Base-by-base conservation (phyloP, 2,797 vertebrate species). In the Tragopan temminckii region DNA sequence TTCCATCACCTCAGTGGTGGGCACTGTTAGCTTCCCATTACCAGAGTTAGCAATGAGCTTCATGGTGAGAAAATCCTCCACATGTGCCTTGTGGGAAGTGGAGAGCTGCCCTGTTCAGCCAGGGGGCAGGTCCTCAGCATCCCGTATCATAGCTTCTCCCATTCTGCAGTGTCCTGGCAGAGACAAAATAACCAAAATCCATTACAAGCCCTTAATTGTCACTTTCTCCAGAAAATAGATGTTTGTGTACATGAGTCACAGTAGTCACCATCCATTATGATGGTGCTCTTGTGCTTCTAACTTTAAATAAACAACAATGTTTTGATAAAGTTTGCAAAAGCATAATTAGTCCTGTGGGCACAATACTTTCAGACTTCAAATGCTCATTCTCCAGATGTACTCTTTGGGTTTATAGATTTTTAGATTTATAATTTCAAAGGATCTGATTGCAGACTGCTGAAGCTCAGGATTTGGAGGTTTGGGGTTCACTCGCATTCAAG, bases 261-360 rank as follows among this genome's bases (percentile, higher is more conserved):
- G 94, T 90, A 80, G 90, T 57, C 95, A 76, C 94, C 93, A 91
- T 82, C 95, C 97, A 85, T 86, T 75, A 53, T 36, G 48, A 86
- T 58, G 82, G 79, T 52, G 63, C 91, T 90, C 89, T 92, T 20
- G 38, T 77, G 87, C 93, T 91, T 91, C 81, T 59, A 52, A 90
- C 96, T 97, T 97, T 84, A 94, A 97, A 96, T 80, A 92, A 97
- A 95, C 94, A 97, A 96, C 92, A 93, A 91, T 89, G 88, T 96
- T 97, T 95, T 58, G 92, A 95, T 91, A 88, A 97, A 97, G 93
- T 97, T 97, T 97, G 94, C 80, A 95, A 89, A 96, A 97, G 90
- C 96, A 5, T 96, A 97, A 97, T 98, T 97, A 98, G 97, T 97
- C 96, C 95, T 96, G 40, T 80, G 97, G 96, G 96, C 97, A 96